A percentile compares a stretch with the other conserved stretches of the same genome.
phyloP scores from a whole-genome alignment of 1,140 invertebrate genomes.

The Zaprionus gabonicus region DNA sequence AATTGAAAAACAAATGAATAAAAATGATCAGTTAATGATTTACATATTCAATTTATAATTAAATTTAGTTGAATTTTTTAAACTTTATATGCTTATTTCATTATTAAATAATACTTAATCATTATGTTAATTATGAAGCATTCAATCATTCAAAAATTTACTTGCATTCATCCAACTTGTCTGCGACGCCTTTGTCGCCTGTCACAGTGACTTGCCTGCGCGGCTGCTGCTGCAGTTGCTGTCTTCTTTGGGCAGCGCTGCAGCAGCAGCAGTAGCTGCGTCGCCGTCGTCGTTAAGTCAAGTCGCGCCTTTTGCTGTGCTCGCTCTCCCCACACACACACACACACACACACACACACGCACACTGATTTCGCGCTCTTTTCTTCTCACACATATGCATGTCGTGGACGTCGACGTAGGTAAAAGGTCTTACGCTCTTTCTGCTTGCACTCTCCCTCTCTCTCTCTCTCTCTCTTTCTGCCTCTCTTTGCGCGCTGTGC shows the following conservation, averaged over 20 bases:
- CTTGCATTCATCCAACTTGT: not conserved
- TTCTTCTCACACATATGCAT: conserved; percentile 1
- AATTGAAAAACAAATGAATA: not conserved
- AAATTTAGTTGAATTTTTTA: not conserved
- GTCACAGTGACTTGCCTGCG: conserved; percentile 28
- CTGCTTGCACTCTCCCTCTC: conserved; percentile 22
- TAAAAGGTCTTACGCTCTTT: conserved; percentile 31
- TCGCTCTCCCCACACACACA: not conserved
- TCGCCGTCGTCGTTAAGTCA: conserved; percentile 13
- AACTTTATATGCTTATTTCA: too few relatives aligned
- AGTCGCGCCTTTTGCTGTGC: conserved; percentile 34
- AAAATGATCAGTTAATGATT: not conserved
- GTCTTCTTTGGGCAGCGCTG: conserved; percentile 37
- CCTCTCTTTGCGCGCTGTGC: conserved; percentile 39
- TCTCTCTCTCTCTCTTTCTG: conserved; percentile 16
- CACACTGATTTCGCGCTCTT: conserved; percentile 39
- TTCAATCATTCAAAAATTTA: not conserved
- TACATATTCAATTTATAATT: not conserved
- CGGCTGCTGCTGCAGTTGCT: conserved; percentile 24
- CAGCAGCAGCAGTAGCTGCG: conserved; percentile 1
- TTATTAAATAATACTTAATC: too few relatives aligned
- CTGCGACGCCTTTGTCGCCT: conserved; percentile 32
- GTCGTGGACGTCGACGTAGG: not conserved
- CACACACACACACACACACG: not conserved
- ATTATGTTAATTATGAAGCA: too few relatives aligned